Conservation (phyloP, 2,888 invertebrate genomes). For the Monopis laevigella region DNA sequence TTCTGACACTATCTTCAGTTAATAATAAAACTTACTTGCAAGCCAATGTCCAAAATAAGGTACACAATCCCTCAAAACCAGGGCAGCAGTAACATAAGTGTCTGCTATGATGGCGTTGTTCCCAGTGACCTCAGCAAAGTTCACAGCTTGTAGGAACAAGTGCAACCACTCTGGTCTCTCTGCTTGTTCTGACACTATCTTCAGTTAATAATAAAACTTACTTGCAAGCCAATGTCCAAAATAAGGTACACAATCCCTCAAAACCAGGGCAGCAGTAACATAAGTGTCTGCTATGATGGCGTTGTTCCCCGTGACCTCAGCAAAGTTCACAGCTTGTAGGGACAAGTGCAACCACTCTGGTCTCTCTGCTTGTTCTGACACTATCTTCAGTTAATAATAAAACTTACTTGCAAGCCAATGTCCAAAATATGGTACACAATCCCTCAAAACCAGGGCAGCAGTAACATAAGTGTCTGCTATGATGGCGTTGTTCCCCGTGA, state of each 20-base stretch:
- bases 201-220: constrained; percentile 30
- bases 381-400: too few relatives aligned
- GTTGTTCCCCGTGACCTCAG: constrained; percentile 79
- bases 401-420: constrained; percentile 72
- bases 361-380: too few relatives aligned
- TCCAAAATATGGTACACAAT: constrained; percentile 72
- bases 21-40: constrained; percentile 56
- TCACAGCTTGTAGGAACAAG: constrained; percentile 83
- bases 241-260: constrained; percentile 72
- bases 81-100: constrained; percentile 83
- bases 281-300: constrained; percentile 85
- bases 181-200: too few relatives aligned
- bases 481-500: constrained; percentile 74
- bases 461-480: constrained; percentile 87
- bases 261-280: constrained; percentile 80
- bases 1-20: too few relatives aligned
- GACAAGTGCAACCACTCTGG: constrained; percentile 77
- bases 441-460: constrained; percentile 76
- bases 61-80: constrained; percentile 76
- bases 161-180: constrained; percentile 75
- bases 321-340: constrained; percentile 86
- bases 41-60: constrained; percentile 73
- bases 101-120: constrained; percentile 77
- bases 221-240: constrained; percentile 75
- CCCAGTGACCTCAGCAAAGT: constrained; percentile 86